phyloP scores from a whole-genome alignment of 2,797 vertebrate genomes.

The Diceros bicornis region DNA sequence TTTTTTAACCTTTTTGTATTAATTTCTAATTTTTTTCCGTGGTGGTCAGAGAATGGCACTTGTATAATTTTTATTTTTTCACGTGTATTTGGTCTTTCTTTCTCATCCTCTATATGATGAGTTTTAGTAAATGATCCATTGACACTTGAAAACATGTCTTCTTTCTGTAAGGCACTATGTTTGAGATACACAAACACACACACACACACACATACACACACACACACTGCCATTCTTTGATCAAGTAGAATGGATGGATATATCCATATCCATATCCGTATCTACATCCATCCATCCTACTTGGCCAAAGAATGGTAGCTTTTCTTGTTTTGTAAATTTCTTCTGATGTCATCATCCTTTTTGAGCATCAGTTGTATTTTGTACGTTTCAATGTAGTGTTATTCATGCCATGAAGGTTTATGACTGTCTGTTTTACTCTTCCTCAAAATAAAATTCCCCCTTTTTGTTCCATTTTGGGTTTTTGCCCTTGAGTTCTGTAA shows the following conservation, averaged over 20 bases:
- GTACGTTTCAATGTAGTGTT: not conserved
- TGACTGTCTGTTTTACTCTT: not conserved
- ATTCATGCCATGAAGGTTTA: not conserved
- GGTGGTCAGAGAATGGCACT: not conserved
- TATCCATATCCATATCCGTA: not conserved
- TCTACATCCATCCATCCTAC: not conserved
- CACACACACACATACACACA: not conserved
- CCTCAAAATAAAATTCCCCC: not conserved
- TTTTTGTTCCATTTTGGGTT: not conserved
- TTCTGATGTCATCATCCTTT: not conserved
- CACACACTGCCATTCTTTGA: not conserved
- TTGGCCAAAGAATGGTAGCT: not conserved
- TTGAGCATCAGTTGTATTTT: not conserved
- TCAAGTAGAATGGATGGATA: not conserved
- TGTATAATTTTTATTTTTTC: not conserved
- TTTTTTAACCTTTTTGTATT: conserved; percentile 1
- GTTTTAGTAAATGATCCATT: not conserved
- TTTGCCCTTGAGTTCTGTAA: not conserved
- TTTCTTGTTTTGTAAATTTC: not conserved
- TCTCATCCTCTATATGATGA: not conserved
- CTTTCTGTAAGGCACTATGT: not conserved
- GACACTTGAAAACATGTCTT: not conserved
- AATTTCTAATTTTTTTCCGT: not conserved
- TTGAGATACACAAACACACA: not conserved
- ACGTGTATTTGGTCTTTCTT: not conserved